Base-by-base conservation (phyloP, 2,888 invertebrate species). In the Megalurothrips usitatus region DNA sequence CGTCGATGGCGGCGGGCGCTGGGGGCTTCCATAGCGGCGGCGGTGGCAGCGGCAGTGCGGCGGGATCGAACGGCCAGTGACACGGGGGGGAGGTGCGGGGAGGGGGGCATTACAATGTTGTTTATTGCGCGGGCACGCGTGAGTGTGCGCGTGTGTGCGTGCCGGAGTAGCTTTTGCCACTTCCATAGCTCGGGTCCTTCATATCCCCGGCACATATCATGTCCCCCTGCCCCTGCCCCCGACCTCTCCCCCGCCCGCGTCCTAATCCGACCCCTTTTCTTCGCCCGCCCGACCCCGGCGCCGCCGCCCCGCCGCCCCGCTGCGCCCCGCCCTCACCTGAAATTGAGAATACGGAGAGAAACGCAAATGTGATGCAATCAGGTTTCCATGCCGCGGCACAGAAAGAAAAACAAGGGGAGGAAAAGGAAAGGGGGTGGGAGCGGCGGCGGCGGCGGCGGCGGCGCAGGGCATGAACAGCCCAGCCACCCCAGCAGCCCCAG, bases 321-420 rank as follows among this genome's bases (percentile, higher is more conserved):
- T 52, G 34, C 34, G 34, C 34, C 34, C 34, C 23, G 26, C 68
- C 23, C 68, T 26, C 68, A 26, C 68, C 68, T 75, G 68, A 75
- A 75, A 75, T 75, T 75, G 26, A 75, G 68, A 75, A 75, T 26
- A 23, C 68, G 68, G 68, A 26, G 58, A 17, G 26, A 26, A 75
- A 26, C 68, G 68, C 68, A 75, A 75, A 26, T 75, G 68, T 26
- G 68, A 75, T 75, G 68, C 68, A 75, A 75, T 75, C 68, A 75
- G 68, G 68, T 75, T 75, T 75, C 26, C 68, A n/a, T 26, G 68
- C 26, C 68, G 26, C 23, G 68, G 34, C 34, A 43, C 34, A 43
- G 68, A 68, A 68, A 58, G 58, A 58, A 58, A 58, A 68, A 68
- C 68, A 68, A 3, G 68, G 23, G 68, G 23, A n/a, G 68, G 11